Percentiles rank a stretch among this genome's conserved stretches.
phyloP scores from a whole-genome alignment of 2,797 vertebrate genomes.

The Callimico goeldii region DNA sequence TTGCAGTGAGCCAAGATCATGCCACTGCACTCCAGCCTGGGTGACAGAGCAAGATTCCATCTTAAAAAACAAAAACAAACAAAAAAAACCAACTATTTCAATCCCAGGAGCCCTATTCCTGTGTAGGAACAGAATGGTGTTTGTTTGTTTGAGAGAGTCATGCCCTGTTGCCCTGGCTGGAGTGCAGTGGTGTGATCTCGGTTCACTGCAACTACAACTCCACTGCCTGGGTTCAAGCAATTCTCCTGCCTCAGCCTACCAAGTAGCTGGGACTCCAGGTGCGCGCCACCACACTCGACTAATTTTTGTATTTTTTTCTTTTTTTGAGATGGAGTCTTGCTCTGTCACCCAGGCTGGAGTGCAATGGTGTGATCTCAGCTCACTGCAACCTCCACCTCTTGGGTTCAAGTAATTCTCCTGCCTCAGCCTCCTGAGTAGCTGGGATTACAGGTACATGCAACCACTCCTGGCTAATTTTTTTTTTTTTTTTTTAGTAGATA shows the following conservation, averaged over 20 bases:
- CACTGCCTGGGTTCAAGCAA: background rate
- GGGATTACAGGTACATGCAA: no score
- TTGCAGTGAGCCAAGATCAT: background rate
- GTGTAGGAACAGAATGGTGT: background rate
- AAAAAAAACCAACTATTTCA: no score
- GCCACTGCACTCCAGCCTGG: background rate
- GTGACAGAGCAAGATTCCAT: background rate
- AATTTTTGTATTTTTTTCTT: background rate
- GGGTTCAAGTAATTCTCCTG: no score
- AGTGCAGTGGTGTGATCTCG: background rate
- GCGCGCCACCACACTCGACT: accelerated
- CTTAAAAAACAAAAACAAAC: background rate
- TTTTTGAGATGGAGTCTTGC: no score
- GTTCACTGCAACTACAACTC: background rate
- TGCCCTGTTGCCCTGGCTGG: background rate
- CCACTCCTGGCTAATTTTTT: accelerated
- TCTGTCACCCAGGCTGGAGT: no score
- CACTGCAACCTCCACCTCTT: no score
- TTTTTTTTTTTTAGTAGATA: background rate
- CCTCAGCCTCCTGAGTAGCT: no score
- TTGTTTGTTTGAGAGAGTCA: background rate
- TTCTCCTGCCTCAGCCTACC: background rate
- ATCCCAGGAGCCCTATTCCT: background rate
- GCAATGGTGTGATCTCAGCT: no score
- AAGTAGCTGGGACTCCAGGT: background rate